Conservation (phyloP, 23 tunicate genomes). For the Ciona savignyi region DNA sequence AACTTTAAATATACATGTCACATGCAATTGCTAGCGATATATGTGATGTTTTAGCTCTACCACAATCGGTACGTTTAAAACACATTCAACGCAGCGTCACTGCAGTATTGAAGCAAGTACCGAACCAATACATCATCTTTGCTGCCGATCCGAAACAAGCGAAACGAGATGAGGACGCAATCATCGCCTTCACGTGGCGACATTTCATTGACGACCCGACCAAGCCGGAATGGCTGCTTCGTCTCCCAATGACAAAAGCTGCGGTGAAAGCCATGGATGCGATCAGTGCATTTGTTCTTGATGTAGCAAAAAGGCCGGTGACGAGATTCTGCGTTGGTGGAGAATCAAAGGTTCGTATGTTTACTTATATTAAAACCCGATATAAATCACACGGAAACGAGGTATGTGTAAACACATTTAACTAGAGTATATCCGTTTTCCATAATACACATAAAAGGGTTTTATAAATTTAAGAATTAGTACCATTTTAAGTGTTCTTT, state of each 20-base stretch:
- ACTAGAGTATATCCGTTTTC: too few relatives aligned
- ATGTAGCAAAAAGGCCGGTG: slow-evolving; percentile 33
- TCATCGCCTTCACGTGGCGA: slow-evolving; percentile 94
- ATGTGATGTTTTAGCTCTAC: too few relatives aligned
- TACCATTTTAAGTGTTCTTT: too few relatives aligned
- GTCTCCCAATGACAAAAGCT: slow-evolving; percentile 96
- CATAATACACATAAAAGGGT: too few relatives aligned
- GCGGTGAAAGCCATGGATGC: slow-evolving; percentile 88
- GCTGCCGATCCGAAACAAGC: slow-evolving; percentile 54
- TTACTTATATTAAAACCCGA: too few relatives aligned
- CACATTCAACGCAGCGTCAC: slow-evolving; percentile 28
- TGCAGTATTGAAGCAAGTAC: slow-evolving; percentile 75
- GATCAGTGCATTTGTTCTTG: slow-evolving; percentile 66
- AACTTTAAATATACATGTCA: too few relatives aligned
- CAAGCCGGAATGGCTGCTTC: slow-evolving; percentile 80
- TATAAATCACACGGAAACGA: too few relatives aligned
- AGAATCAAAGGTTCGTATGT: slow-evolving; percentile 70
- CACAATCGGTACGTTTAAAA: too few relatives aligned
- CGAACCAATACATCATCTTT: slow-evolving; percentile 59
- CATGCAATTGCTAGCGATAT: too few relatives aligned
- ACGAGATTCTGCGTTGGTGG: slow-evolving; percentile 76
- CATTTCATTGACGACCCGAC: slow-evolving; percentile 81
- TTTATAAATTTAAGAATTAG: too few relatives aligned
- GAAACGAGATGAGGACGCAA: slow-evolving; percentile 76
- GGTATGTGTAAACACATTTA: too few relatives aligned